Conservation (phyloP, 2,797 vertebrate genomes). For the Sebastes jordani region DNA sequence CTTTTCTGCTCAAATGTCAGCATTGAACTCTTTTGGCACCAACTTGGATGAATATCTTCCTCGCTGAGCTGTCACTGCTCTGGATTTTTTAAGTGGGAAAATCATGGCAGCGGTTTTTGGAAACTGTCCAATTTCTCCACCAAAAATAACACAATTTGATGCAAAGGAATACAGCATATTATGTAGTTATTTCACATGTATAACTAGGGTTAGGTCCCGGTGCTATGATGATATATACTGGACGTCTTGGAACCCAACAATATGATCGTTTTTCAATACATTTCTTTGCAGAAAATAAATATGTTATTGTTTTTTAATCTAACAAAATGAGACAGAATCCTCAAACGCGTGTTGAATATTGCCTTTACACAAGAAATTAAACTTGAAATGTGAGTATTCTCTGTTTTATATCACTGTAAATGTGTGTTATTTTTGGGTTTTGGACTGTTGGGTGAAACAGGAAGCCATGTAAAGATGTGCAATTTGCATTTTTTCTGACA, state of each 20-base stretch:
- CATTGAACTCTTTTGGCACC: not conserved
- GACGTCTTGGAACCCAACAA: no score
- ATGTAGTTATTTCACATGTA: not conserved
- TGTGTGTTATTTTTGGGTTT: not conserved
- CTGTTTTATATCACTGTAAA: not conserved
- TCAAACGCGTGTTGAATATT: not conserved
- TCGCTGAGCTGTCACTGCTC: not conserved
- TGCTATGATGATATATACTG: not conserved
- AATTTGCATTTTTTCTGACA: not conserved
- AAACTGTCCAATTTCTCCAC: not conserved
- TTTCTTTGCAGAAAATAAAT: not conserved
- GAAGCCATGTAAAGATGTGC: not conserved
- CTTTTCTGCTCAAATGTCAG: not conserved
- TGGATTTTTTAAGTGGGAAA: not conserved
- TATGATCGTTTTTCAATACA: not conserved
- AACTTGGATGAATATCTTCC: not conserved
- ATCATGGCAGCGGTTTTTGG: not conserved
- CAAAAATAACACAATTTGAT: not conserved
- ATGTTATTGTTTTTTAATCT: not conserved
- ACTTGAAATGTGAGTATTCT: not conserved
- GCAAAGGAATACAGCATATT: not conserved
- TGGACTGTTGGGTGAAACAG: not conserved
- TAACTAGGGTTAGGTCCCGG: not conserved
- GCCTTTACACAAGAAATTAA: no score
- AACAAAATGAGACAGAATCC: not conserved